Conservation (phyloP, 2,888 invertebrate genomes). For the Magallana nippona region DNA sequence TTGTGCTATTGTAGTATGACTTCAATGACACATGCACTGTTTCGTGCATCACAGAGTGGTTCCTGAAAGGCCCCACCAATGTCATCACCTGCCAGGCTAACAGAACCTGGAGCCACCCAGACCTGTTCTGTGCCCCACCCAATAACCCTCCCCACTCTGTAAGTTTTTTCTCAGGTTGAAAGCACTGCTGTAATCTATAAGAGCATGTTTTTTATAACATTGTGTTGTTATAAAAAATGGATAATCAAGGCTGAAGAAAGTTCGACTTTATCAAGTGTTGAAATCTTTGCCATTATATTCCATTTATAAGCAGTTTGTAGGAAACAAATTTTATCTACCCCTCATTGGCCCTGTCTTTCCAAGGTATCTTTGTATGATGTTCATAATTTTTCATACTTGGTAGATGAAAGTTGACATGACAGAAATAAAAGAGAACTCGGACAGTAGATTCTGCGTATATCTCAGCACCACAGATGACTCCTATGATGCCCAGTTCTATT, state of each 20-base stretch:
- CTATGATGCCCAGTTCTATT: conserved; percentile 59
- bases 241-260: neutral
- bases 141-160: conserved; percentile 62
- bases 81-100: conserved; percentile 54
- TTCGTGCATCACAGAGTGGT: conserved; percentile 52
- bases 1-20: conserved; percentile 25
- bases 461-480: conserved; percentile 57
- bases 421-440: conserved; percentile 56
- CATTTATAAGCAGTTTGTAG: too few species aligned
- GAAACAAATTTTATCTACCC: too few species aligned
- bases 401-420: conserved; percentile 59
- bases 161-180: conserved; percentile 17
- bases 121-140: conserved; percentile 58
- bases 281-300: too few species aligned
- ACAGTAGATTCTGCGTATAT: conserved; percentile 56
- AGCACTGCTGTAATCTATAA: too few species aligned
- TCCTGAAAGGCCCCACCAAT: conserved; percentile 51
- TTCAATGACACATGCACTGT: conserved; percentile 50
- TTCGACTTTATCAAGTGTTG: too few species aligned
- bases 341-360: too few species aligned
- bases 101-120: conserved; percentile 58
- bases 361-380: neutral
- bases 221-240: too few species aligned
- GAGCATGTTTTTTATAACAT: too few species aligned
- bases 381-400: conserved; percentile 14